Conservation (phyloP, 2,888 invertebrate species). For the Parnassius glacialis region DNA sequence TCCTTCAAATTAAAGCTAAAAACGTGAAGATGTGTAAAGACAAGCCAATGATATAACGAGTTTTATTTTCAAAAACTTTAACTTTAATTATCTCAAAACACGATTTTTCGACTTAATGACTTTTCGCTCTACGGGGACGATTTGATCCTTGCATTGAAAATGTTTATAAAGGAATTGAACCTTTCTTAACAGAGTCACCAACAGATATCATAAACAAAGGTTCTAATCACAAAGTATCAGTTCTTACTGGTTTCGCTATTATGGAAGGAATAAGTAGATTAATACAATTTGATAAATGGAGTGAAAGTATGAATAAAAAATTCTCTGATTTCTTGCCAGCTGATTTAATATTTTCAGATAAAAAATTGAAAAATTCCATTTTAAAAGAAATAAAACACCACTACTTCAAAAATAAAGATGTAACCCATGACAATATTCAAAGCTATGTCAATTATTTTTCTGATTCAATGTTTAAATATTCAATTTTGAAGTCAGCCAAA, state of each 20-base stretch:
- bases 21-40: too few relatives aligned
- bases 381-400: conserved; percentile 47
- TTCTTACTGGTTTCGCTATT: conserved; percentile 62
- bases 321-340: conserved; percentile 64
- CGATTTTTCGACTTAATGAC: too few relatives aligned
- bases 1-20: too few relatives aligned
- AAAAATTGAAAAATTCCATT: conserved; percentile 43
- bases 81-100: too few relatives aligned
- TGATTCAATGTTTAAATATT: conserved; percentile 69
- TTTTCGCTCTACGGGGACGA: too few relatives aligned
- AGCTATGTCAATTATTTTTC: conserved; percentile 66
- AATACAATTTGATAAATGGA: conserved; percentile 59
- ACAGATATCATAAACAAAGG: too few relatives aligned
- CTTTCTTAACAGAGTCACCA: too few relatives aligned
- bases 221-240: conserved; percentile 46
- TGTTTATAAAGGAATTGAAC: too few relatives aligned
- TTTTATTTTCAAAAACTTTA: too few relatives aligned
- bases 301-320: conserved; percentile 61
- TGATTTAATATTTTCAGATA: conserved; percentile 53
- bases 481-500: conserved; percentile 61
- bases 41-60: too few relatives aligned
- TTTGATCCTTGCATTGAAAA: too few relatives aligned
- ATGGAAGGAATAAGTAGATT: conserved; percentile 71
- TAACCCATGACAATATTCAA: conserved; percentile 48
- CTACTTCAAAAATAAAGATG: conserved; percentile 58